A percentile compares a stretch with the other conserved stretches of the same genome.
These are phyloP conservation scores for Tupiocoris notatus DNA, from an alignment of 2,888 invertebrate genomes.

Conservation along the genomic window DNA sequence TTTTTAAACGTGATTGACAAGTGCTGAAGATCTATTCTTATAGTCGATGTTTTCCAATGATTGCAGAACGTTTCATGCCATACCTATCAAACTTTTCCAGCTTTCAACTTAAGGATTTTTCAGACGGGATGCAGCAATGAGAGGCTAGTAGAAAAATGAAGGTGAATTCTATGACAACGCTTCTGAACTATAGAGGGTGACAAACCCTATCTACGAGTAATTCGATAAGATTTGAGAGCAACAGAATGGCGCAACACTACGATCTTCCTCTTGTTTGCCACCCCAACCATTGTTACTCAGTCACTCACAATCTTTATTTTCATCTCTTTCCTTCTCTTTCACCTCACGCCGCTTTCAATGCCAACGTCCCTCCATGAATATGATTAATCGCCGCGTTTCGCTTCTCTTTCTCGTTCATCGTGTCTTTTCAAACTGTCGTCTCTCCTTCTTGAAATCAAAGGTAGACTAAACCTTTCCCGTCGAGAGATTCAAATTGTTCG, in stretches of 20 bases:
- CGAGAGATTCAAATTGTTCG: background rate
- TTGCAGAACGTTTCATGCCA: too few relatives aligned
- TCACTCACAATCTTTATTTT: background rate
- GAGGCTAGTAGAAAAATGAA: too few relatives aligned
- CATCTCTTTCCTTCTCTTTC: background rate
- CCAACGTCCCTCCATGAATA: slow-evolving; percentile 29
- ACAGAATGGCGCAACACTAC: slow-evolving; percentile 31
- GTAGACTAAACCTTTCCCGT: slow-evolving; percentile 20
- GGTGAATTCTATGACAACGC: too few relatives aligned
- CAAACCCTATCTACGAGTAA: background rate
- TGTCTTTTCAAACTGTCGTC: background rate
- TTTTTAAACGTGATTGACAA: too few relatives aligned
- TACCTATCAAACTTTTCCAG: too few relatives aligned
- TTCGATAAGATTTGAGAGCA: background rate
- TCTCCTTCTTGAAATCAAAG: slow-evolving; percentile 8
- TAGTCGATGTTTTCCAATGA: too few relatives aligned
- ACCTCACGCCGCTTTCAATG: background rate
- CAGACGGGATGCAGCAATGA: too few relatives aligned
- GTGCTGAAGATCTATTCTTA: too few relatives aligned
- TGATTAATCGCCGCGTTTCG: slow-evolving; percentile 41
- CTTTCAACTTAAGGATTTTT: too few relatives aligned
- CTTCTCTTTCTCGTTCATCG: background rate
- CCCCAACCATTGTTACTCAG: background rate
- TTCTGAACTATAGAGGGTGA: background rate
- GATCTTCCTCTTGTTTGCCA: background rate